phyloP scores from a whole-genome alignment of 2,888 invertebrate genomes.

The Trichopria drosophilae region DNA sequence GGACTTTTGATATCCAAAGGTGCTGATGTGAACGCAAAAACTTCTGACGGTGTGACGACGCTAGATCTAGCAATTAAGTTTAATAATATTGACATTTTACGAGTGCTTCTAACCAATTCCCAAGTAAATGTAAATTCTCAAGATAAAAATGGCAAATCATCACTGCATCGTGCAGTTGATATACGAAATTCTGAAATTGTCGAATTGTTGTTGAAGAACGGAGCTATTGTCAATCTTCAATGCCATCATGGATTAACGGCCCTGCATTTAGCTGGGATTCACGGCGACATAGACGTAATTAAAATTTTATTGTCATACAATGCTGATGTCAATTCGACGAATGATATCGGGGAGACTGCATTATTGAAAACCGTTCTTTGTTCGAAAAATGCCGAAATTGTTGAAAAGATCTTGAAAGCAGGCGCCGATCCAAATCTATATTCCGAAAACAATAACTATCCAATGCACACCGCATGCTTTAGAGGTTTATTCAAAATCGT shows the following conservation, averaged over 20 bases:
- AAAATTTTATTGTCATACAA: background rate
- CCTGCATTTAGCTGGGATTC: constrained; percentile 6
- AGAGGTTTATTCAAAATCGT: too few species aligned
- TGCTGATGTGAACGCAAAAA: constrained; percentile 12
- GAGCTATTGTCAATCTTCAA: constrained; percentile 6
- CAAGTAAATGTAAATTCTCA: constrained; percentile 7
- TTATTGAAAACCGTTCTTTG: too few species aligned
- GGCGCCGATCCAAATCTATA: too few species aligned
- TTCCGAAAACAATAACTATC: too few species aligned
- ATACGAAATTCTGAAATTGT: constrained; percentile 4
- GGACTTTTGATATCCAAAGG: constrained; percentile 1
- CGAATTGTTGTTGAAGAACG: constrained; percentile 7
- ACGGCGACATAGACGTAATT: background rate
- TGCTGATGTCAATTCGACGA: too few species aligned
- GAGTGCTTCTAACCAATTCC: constrained; percentile 2
- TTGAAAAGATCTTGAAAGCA: too few species aligned
- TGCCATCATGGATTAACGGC: constrained; percentile 3
- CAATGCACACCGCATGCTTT: too few species aligned
- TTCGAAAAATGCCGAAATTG: constrained; percentile 2
- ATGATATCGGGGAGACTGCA: too few species aligned
- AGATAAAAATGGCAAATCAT: constrained; percentile 8
- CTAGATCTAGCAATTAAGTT: background rate
- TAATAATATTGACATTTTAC: too few species aligned
- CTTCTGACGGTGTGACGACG: background rate
- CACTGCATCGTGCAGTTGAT: constrained; percentile 17